A percentile compares a stretch with the other conserved stretches of the same genome.
Evolutionary conservation across 2,113 vertebrate species (phyloP).

Genomic region (Pachycephala philippinensis): DNA sequence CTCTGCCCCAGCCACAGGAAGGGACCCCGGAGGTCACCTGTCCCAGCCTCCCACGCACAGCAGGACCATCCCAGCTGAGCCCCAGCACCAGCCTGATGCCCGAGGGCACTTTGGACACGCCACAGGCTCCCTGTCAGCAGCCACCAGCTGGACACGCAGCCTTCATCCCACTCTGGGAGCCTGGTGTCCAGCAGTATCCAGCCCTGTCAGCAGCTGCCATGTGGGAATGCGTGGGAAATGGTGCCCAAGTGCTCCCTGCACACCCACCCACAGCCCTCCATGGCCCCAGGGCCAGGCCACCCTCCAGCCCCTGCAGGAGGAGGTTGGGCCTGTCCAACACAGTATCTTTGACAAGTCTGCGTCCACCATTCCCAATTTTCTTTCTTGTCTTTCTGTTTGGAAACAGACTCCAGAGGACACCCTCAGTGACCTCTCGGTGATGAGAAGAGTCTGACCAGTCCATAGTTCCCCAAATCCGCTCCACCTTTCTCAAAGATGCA

Average conservation of each 20-base stretch:
- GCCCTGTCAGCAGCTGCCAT: background rate
- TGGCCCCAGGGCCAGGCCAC: background rate
- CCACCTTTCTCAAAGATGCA: background rate
- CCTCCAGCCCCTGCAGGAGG: background rate
- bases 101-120: background rate
- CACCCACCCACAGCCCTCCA: fast-evolving
- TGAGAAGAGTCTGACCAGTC: background rate
- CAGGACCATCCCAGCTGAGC: background rate
- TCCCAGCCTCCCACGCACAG: background rate
- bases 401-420: background rate
- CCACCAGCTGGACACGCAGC: background rate
- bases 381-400: background rate
- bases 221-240: background rate
- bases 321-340: background rate
- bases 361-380: fast-evolving
- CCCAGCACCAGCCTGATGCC: background rate
- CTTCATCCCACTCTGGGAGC: background rate
- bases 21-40: background rate
- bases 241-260: background rate
- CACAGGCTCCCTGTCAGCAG: background rate
- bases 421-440: background rate
- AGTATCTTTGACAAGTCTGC: background rate
- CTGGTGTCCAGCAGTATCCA: background rate
- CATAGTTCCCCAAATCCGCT: fast-evolving
- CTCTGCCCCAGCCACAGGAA: background rate